Percentiles rank a stretch among this genome's conserved stretches.
phyloP scores from a whole-genome alignment of 2,113 vertebrate genomes.

The Ailuropoda melanoleuca region DNA sequence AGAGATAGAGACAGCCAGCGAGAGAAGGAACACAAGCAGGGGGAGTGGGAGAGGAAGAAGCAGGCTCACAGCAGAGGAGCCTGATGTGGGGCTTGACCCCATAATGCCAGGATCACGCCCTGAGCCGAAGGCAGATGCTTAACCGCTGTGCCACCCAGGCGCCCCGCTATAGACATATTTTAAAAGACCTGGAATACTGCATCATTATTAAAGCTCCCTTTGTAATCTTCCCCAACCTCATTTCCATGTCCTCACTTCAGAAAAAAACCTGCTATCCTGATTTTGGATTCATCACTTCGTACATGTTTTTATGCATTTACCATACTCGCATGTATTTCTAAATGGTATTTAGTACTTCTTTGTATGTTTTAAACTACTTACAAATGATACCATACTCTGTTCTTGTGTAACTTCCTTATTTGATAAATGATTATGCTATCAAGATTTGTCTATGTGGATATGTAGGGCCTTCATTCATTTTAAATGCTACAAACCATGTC shows the following conservation, averaged over 20 bases:
- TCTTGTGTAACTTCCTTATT: not conserved
- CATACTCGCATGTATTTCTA: not conserved
- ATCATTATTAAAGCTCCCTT: not conserved
- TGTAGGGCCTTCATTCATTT: not conserved
- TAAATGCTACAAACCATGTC: not conserved
- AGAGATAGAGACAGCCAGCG: too few relatives aligned
- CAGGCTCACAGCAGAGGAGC: too few relatives aligned
- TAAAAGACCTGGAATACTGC: not conserved
- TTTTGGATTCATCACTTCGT: not conserved
- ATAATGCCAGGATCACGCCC: too few relatives aligned
- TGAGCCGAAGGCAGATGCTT: too few relatives aligned
- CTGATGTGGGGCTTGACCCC: too few relatives aligned
- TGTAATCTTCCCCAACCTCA: not conserved
- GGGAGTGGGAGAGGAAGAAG: too few relatives aligned
- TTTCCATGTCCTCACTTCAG: not conserved
- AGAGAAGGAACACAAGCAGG: too few relatives aligned
- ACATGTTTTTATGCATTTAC: not conserved
- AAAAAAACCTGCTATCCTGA: not conserved
- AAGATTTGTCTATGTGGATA: not conserved
- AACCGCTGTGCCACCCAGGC: too few relatives aligned
- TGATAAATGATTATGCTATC: not conserved
- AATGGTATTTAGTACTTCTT: not conserved
- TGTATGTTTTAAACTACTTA: not conserved
- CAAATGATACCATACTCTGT: not conserved
- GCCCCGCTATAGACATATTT: not conserved